These are phyloP conservation scores for Piezodorus guildinii DNA, from an alignment of 1,140 invertebrate species.

Conservation along the genomic window DNA sequence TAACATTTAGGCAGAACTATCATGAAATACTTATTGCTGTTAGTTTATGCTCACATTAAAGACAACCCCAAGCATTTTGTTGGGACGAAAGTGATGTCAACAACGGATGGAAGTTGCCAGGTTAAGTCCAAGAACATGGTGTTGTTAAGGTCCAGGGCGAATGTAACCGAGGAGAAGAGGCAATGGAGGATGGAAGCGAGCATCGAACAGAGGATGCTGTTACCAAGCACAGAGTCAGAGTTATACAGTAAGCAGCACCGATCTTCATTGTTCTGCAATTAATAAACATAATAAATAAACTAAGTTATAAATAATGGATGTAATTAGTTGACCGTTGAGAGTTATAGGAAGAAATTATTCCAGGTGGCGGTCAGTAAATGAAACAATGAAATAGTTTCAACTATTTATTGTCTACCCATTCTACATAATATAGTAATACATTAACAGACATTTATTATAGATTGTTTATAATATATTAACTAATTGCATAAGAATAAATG, in stretches of 20 bases:
- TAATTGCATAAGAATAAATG: no score
- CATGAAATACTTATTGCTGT: not conserved
- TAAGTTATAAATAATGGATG: no score
- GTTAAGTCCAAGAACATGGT: not conserved
- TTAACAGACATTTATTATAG: no score
- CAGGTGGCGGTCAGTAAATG: no score
- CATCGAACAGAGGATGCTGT: not conserved
- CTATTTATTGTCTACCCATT: no score
- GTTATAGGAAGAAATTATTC: no score
- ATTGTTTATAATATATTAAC: no score
- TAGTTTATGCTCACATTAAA: not conserved
- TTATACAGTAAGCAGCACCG: not conserved
- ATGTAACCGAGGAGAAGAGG: not conserved
- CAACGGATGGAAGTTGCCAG: not conserved
- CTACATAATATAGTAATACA: no score
- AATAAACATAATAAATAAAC: no score
- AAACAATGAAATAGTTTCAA: no score
- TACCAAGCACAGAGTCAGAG: not conserved
- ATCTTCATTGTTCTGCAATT: not conserved
- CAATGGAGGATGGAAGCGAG: not conserved
- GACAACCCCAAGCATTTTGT: not conserved
- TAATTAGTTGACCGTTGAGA: no score
- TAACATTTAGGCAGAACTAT: not conserved
- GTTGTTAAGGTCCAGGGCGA: not conserved
- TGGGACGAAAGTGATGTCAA: not conserved